These are phyloP conservation scores for Pyrocephalus nanus DNA, from an alignment of 2,797 vertebrate genomes.

Conservation along the genomic window DNA sequence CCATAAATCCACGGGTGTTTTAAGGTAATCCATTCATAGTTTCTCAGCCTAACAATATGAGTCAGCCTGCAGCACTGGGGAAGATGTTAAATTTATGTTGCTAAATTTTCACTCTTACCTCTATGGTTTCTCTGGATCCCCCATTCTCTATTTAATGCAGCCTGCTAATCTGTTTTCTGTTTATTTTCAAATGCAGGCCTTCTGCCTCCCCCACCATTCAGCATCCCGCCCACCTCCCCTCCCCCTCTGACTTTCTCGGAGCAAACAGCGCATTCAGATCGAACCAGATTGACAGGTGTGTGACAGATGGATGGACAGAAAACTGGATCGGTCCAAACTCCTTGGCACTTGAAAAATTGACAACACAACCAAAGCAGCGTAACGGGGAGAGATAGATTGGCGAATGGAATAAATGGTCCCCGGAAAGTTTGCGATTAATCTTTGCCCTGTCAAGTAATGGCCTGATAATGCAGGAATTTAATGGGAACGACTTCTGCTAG, in stretches of 20 bases:
- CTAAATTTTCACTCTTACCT: conserved; percentile 30
- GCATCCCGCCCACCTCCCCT: background rate
- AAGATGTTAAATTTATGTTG: conserved; percentile 26
- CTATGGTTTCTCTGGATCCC: background rate
- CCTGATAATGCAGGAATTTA: conserved; percentile 71
- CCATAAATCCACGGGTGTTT: conserved; percentile 25
- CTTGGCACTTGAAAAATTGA: conserved; percentile 70
- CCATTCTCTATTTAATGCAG: background rate
- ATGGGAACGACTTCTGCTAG: conserved; percentile 44
- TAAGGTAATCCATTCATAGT: conserved; percentile 44
- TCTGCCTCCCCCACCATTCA: background rate
- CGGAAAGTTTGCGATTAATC: conserved; percentile 67
- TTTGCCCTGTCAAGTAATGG: conserved; percentile 71
- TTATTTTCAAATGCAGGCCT: background rate
- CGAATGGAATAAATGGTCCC: conserved; percentile 69
- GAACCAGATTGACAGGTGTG: conserved; percentile 57
- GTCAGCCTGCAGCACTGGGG: background rate
- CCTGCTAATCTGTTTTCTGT: conserved; percentile 5
- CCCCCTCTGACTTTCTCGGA: conserved; percentile 30
- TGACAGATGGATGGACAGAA: conserved; percentile 63
- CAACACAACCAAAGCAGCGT: conserved; percentile 59
- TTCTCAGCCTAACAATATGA: conserved; percentile 21
- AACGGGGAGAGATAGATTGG: conserved; percentile 64
- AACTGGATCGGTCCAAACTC: conserved; percentile 61
- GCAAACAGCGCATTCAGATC: conserved; percentile 31